Conservation (phyloP, 2,113 vertebrate species). For the Halcyon senegalensis region DNA sequence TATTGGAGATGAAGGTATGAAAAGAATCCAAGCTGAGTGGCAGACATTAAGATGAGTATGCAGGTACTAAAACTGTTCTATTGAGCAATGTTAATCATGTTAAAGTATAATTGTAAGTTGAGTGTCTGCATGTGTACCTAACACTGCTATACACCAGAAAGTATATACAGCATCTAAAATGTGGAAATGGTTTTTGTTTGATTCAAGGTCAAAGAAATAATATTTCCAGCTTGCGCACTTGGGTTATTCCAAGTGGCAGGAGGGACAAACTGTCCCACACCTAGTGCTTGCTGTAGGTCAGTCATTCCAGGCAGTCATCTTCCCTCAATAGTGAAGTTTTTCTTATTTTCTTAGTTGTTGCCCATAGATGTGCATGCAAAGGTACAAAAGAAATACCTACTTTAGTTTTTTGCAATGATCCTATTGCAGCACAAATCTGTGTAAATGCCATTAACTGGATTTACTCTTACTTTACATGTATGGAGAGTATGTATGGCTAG, state of each 20-base stretch:
- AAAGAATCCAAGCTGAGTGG: not conserved
- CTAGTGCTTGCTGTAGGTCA: not conserved
- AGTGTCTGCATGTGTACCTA: not conserved
- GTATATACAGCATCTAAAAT: not conserved
- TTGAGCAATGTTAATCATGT: not conserved
- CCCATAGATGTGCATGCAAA: not conserved
- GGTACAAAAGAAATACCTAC: not conserved
- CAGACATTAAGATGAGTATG: not conserved
- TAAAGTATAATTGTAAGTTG: not conserved
- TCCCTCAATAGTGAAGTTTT: not conserved
- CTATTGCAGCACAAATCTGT: not conserved
- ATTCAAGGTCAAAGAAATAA: not conserved
- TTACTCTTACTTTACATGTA: not conserved
- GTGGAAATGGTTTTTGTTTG: not conserved
- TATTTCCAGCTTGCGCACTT: not conserved
- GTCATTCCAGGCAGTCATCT: not conserved
- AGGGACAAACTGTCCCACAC: not conserved
- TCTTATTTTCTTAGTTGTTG: not conserved
- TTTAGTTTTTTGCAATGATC: not conserved
- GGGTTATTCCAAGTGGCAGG: not conserved
- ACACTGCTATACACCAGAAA: not conserved
- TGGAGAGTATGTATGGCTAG: not conserved
- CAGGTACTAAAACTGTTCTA: not conserved
- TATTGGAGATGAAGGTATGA: not conserved
- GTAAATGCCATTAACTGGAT: not conserved